These are phyloP conservation scores for Lateolabrax maculatus DNA, from an alignment of 2,797 vertebrate genomes.

Conservation along the genomic window DNA sequence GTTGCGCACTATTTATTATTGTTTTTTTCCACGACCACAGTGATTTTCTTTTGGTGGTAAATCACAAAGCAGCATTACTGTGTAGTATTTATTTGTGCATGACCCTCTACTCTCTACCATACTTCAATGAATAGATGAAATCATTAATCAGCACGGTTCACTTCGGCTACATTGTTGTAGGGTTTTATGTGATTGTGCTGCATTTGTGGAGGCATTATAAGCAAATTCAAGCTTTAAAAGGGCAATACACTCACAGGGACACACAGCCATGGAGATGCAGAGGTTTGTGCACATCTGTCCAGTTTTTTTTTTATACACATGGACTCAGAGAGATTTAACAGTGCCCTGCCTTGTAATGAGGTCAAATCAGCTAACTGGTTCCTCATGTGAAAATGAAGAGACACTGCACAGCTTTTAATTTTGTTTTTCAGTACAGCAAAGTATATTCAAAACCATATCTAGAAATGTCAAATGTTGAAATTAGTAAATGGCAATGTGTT, in stretches of 20 bases:
- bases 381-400: slow-evolving; percentile 52
- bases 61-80: neutral
- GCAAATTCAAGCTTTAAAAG: slow-evolving; percentile 67
- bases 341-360: slow-evolving; percentile 62
- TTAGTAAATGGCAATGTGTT: neutral
- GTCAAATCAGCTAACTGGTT: slow-evolving; percentile 71
- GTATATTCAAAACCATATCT: neutral
- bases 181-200: slow-evolving; percentile 38
- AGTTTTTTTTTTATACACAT: slow-evolving; percentile 51
- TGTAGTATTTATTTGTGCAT: neutral
- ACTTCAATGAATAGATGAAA: neutral
- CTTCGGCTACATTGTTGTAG: neutral
- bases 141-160: slow-evolving; percentile 17
- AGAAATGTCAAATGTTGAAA: neutral
- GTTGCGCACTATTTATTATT: neutral
- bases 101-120: neutral
- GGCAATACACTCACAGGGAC: slow-evolving; percentile 64
- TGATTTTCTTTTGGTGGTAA: neutral
- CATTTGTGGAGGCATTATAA: slow-evolving; percentile 43
- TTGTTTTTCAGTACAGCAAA: neutral
- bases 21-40: neutral
- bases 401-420: slow-evolving; percentile 9
- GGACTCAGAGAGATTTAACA: slow-evolving; percentile 67
- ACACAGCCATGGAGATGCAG: slow-evolving; percentile 43
- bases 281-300: slow-evolving; percentile 74